Conservation (phyloP, 1,140 invertebrate genomes). For the Drosophila navojoa region DNA sequence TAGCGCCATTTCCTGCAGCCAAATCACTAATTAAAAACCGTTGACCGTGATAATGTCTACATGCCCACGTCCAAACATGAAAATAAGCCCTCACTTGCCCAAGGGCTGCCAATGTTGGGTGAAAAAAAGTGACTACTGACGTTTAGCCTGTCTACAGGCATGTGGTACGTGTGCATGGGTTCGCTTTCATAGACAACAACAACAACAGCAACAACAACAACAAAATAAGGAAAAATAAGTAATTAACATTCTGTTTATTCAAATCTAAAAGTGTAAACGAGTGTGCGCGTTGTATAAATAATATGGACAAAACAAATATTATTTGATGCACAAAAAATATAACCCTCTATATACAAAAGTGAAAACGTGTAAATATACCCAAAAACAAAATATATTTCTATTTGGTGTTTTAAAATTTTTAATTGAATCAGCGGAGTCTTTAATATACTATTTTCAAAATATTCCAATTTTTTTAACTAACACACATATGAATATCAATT, state of each 20-base stretch:
- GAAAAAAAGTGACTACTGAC: slow-evolving; percentile 11
- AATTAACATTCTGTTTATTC: slow-evolving; percentile 23
- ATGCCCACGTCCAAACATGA: slow-evolving; percentile 12
- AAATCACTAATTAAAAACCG: slow-evolving; percentile 64
- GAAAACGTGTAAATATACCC: no score
- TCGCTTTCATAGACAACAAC: slow-evolving; percentile 4
- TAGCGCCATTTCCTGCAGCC: slow-evolving; percentile 54
- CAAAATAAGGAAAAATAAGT: slow-evolving; percentile 9
- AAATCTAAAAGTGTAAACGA: background rate
- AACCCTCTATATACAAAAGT: background rate
- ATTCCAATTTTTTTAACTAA: no score
- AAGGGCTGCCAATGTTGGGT: slow-evolving; percentile 7
- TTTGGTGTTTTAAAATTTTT: no score
- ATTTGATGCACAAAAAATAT: background rate
- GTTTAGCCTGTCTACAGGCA: background rate
- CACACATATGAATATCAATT: no score
- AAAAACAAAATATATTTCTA: no score
- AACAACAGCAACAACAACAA: background rate
- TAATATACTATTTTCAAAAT: no score
- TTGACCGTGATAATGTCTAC: slow-evolving; percentile 61
- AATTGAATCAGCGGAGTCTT: no score
- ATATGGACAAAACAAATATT: background rate
- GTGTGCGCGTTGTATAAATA: background rate
- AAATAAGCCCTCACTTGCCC: slow-evolving; percentile 4
- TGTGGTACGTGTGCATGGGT: background rate